Base-by-base conservation (phyloP, 1,140 invertebrate genomes). In the Copidosoma floridanum region DNA sequence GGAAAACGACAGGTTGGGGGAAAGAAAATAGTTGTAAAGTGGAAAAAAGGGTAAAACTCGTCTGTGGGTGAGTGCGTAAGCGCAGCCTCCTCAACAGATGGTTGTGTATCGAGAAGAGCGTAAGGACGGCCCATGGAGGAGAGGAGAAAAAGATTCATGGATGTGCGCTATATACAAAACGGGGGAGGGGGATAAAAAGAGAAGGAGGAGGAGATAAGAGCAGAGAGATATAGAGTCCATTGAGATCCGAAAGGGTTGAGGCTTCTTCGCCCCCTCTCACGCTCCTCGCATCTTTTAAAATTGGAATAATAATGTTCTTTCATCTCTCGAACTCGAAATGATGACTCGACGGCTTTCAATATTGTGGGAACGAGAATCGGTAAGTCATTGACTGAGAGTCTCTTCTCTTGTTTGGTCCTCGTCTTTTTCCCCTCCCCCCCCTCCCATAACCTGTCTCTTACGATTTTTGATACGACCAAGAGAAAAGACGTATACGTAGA, bases 301-400 rank as follows among this genome's bases (percentile, higher is more conserved):
- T 77, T 78, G 76, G 76, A 79, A 79, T 79, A 79, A 79, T 78
- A 79, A 78, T 72, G 69, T 77, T 78, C 71, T 73, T 73, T 74
- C 72, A 71, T 74, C 70, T 72, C 67, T 73, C 71, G 67, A 70
- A 71, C 76, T 74, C 71, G 68, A 74, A 77, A 77, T 67, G 72
- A 77, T 79, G 77, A 79, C 75, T 78, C 75, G 70, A 73, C 76
- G 69, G 40, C 70, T 77, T 78, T 76, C 73, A 76, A 73, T 75
- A 78, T 78, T 79, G 75, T 79, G 76, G 76, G 77, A 80, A 80
- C 72, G 68, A 71, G 74, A 78, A 73, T 75, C 63, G 68, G 69
- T 68, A 63, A 66, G 67, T 67, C 70, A 72, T 68, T 68, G 65
- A 68, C 55, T 47, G 55, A 56, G 57, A 47, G 57, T 47, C 56